Evolutionary conservation across 2,888 invertebrate species (phyloP).

Genomic region (Chymomyza amoena): DNA sequence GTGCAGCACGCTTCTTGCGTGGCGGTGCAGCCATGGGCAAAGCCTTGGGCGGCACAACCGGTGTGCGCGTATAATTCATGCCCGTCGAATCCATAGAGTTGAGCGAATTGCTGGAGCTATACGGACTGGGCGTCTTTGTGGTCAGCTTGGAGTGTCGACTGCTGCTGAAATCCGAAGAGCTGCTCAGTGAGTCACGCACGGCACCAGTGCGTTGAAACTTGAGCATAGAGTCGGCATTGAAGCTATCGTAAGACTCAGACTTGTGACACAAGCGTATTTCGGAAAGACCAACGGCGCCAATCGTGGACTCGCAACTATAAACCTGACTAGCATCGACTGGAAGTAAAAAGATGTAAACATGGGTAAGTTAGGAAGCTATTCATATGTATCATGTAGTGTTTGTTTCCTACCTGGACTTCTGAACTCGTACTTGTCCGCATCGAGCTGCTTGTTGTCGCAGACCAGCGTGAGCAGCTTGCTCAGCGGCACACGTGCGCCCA

Average conservation of each 20-base stretch:
- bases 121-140: conserved; percentile 78
- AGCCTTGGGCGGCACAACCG: conserved; percentile 59
- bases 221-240: conserved; percentile 76
- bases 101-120: conserved; percentile 78
- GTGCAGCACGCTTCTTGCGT: conserved; percentile 77
- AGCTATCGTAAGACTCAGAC: conserved; percentile 76
- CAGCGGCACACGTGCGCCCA: conserved; percentile 85
- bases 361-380: background rate
- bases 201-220: conserved; percentile 75
- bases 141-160: conserved; percentile 77
- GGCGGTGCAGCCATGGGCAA: conserved; percentile 66
- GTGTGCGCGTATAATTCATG: conserved; percentile 74
- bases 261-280: conserved; percentile 78
- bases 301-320: conserved; percentile 77
- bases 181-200: conserved; percentile 76
- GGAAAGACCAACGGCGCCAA: conserved; percentile 78
- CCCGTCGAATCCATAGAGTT: conserved; percentile 79
- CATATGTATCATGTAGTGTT: background rate
- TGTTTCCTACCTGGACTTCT: conserved; percentile 84
- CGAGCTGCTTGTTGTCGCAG: conserved; percentile 88
- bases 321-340: conserved; percentile 78
- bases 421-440: conserved; percentile 86
- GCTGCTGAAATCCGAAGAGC: conserved; percentile 78
- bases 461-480: conserved; percentile 85
- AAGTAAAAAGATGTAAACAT: conserved; percentile 15